phyloP scores from a whole-genome alignment of 2,888 invertebrate species.

The Clusia tigrina region DNA sequence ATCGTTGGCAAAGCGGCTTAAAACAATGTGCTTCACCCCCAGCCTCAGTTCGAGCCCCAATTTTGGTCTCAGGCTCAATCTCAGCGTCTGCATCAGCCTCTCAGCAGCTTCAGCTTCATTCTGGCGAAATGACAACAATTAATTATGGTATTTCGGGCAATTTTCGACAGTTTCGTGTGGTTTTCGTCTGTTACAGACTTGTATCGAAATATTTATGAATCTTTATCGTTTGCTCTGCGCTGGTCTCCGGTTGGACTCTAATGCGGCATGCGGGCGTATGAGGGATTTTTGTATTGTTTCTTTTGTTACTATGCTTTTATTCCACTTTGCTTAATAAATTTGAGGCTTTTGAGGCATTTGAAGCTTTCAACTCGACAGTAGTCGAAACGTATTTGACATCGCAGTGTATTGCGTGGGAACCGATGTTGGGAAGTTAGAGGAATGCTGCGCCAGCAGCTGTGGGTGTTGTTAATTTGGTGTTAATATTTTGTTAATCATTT shows the following conservation, averaged over 20 bases:
- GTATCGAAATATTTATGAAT: not conserved
- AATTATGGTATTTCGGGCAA: not conserved
- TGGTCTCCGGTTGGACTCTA: not conserved
- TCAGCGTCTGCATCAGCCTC: not conserved
- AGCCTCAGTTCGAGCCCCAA: too few relatives aligned
- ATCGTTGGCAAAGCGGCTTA: not conserved
- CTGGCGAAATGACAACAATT: not conserved
- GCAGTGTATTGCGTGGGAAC: not conserved
- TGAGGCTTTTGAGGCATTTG: too few relatives aligned
- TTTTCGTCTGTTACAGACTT: not conserved
- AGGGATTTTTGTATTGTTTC: not conserved
- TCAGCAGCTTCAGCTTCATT: not conserved
- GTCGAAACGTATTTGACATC: not conserved
- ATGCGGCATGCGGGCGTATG: not conserved
- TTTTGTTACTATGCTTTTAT: not conserved
- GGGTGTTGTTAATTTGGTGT: conserved; percentile 11
- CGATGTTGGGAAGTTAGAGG: not conserved
- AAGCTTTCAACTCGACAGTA: not conserved
- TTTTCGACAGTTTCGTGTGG: conserved; percentile 3
- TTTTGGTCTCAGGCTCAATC: too few relatives aligned
- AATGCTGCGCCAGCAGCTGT: not conserved
- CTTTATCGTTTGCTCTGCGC: not conserved
- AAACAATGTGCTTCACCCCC: too few relatives aligned
- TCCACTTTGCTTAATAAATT: too few relatives aligned
- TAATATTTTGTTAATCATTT: conserved; percentile 5